Base-by-base conservation (phyloP, 1,140 invertebrate genomes). In the Zaprionus nigranus region DNA sequence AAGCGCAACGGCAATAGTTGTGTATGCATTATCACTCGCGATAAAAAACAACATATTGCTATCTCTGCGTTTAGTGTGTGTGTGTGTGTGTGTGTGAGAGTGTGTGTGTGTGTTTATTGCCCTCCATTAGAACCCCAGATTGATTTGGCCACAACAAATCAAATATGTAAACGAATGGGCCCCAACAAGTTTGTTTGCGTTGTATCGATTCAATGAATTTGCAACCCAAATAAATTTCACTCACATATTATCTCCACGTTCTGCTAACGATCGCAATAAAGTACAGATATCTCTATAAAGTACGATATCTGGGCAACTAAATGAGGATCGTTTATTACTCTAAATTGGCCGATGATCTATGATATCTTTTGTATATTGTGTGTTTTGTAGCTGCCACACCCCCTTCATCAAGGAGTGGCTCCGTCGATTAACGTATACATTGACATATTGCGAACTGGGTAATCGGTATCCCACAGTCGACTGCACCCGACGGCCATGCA, bases 21-120 rank as follows among this genome's bases (percentile, higher is more conserved):
- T 87, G 82, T 79, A 71, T 79, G 81, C 73, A 86, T 87, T 86
- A 86, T 86, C 83, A 59, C 26, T 56, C 13, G 71, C 63, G 82
- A 87, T 86, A 86, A 67, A n/a, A 56, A 46, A 68, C 58, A 72
- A 81, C 74, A 74, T 75, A 65, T 64, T 64, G 59, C 51, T 86
- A 76, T 86, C 78, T 61, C 30, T 22, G 46, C 28, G 20, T 43
- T 56, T 75, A 79, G n/a, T n/a, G n/a, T n/a, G n/a, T n/a, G n/a
- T n/a, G n/a, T n/a, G n/a, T 9, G 46, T 74, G 5, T 40, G 40
- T 58, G 24, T 20, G 75, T 73, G 57, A 62, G 68, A 17, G n/a
- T 74, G 30, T 30, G 30, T 1, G 0, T 57, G 17, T 17, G 69
- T 73, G 58, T 78, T 75, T 83, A 78, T 63, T 78, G 59, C 60